Conservation (phyloP, 35 echinoderm and acorn worm genomes). For the Diadema setosum region DNA sequence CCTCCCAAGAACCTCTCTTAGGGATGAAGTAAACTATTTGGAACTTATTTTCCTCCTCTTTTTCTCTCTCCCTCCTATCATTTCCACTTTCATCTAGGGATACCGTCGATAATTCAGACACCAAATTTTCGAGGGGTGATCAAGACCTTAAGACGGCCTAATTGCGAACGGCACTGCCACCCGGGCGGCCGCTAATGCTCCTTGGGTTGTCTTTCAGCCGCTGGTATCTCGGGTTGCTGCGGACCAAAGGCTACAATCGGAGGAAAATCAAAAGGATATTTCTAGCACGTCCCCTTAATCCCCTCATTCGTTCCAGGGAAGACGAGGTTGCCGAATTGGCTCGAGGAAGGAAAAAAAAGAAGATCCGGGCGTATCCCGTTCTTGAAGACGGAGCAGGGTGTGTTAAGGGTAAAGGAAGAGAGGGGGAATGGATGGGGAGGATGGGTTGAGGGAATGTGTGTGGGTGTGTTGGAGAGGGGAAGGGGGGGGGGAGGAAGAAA, state of each 20-base stretch:
- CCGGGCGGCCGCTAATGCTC: not conserved
- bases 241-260: constrained; percentile 1
- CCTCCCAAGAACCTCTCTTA: too few species aligned
- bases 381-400: not conserved
- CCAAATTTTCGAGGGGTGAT: not conserved
- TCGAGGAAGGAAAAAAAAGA: not conserved
- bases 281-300: constrained; percentile 15
- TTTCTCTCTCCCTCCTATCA: too few species aligned
- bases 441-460: not conserved
- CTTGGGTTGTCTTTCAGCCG: constrained; percentile 18
- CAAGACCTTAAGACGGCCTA: not conserved
- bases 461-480: too few species aligned
- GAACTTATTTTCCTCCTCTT: too few species aligned
- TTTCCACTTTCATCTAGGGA: too few species aligned
- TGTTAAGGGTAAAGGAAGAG: not conserved
- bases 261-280: constrained; percentile 24
- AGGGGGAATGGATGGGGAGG: not conserved
- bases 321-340: too few species aligned
- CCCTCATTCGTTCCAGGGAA: constrained; percentile 25
- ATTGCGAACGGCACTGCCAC: constrained; percentile 22
- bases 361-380: too few species aligned
- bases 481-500: too few species aligned
- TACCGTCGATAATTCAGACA: not conserved
- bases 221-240: not conserved
- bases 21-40: too few species aligned